phyloP scores from a whole-genome alignment of 2,797 vertebrate genomes.

The Sciurus vulgaris region DNA sequence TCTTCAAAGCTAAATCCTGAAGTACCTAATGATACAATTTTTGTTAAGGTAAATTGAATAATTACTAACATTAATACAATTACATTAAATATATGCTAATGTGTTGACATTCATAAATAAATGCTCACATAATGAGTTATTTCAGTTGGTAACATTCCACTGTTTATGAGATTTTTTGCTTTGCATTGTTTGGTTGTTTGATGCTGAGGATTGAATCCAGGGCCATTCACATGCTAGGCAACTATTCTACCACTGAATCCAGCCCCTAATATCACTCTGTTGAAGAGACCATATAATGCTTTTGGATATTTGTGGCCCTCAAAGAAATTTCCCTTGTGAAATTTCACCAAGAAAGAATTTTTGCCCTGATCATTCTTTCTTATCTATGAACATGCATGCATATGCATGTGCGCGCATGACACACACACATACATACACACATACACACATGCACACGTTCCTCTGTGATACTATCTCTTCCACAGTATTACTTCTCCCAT shows the following conservation, averaged over 20 bases:
- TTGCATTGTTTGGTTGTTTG: background rate
- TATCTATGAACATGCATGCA: background rate
- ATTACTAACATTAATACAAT: background rate
- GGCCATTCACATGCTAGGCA: too few relatives aligned
- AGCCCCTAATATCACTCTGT: background rate
- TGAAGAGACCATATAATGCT: background rate
- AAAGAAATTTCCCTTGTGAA: background rate
- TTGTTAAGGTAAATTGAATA: conserved; percentile 33
- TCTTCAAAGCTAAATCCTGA: conserved; percentile 15
- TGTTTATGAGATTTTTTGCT: background rate
- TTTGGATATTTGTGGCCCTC: conserved; percentile 5
- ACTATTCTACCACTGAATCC: background rate
- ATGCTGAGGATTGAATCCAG: background rate
- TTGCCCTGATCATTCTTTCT: background rate
- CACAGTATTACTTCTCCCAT: background rate
- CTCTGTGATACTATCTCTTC: background rate
- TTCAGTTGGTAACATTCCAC: background rate
- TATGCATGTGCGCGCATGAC: background rate
- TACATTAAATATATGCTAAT: background rate
- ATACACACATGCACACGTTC: background rate
- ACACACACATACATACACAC: background rate
- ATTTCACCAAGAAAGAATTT: conserved; percentile 1
- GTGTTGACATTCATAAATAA: conserved; percentile 41
- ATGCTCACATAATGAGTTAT: background rate
- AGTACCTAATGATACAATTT: background rate